phyloP scores from a whole-genome alignment of 2,797 vertebrate genomes.

The Ara ararauna region DNA sequence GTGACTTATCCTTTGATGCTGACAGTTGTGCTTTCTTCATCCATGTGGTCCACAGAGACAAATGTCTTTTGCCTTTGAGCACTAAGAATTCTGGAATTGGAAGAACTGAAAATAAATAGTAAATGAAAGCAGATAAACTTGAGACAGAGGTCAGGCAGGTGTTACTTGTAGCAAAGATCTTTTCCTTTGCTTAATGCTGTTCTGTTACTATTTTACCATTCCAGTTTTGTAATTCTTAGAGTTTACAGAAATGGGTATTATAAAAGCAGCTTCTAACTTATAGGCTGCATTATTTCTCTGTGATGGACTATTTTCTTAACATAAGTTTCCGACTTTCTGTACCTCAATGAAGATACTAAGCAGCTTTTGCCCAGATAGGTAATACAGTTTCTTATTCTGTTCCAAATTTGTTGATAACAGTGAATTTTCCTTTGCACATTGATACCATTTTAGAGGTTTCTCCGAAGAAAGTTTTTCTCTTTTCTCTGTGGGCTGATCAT shows the following conservation, averaged over 20 bases:
- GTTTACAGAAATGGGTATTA: not conserved
- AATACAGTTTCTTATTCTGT: not conserved
- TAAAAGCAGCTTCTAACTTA: not conserved
- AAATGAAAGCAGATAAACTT: not conserved
- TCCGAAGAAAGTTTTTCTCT: not conserved
- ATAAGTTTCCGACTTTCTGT: not conserved
- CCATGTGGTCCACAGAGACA: fast-evolving
- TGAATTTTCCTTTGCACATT: not conserved
- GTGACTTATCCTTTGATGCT: not conserved
- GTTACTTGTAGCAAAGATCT: not conserved
- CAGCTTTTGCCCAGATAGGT: not conserved
- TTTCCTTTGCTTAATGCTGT: not conserved
- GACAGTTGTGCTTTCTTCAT: not conserved
- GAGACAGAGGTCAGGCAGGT: not conserved
- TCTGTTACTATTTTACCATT: not conserved
- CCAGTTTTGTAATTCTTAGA: not conserved
- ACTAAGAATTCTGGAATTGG: not conserved
- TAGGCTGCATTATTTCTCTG: not conserved
- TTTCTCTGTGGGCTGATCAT: not conserved
- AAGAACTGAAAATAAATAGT: conserved; percentile 1
- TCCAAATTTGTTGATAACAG: not conserved
- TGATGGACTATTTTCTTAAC: not conserved
- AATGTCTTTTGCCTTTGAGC: not conserved
- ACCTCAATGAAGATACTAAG: not conserved
- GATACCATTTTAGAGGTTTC: not conserved